Base-by-base conservation (phyloP, 2,113 vertebrate species). In the Tachysurus vachellii region DNA sequence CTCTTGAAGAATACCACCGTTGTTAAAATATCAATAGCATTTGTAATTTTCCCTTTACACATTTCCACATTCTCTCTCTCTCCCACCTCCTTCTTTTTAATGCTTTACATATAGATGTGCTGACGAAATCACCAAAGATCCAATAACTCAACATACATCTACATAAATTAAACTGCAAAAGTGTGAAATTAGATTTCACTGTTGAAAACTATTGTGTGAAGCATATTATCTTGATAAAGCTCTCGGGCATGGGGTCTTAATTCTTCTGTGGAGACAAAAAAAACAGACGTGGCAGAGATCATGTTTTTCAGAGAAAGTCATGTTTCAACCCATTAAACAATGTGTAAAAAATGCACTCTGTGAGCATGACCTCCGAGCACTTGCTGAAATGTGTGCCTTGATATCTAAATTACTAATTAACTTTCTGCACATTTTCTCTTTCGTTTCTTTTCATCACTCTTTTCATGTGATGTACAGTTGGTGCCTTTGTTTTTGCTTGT, bases 111-210 rank as follows among this genome's bases (percentile, higher is more conserved):
- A 42, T 17, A 68, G 17, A 71, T 21, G 17, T 16, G 44, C 42
- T 75, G 0, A 23, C 42, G 13, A 75, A 50, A 53, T 77, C 47
- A 77, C 23, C 7, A 21, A 77, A 54, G 23, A 77, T 16, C 70
- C 70, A 42, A 42, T 71, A 9, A 19, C 68, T 42, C 26, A 68
- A 68, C 28, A 68, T 31, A 31, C 14, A 17, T 56, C 76, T 80
- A 31, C 76, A 80, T 80, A 80, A 80, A 9, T 80, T 80, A 57
- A 80, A 80, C 77, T 57, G 53, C 12, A 56, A 80, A 57, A 56
- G 28, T 80, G 77, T 80, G 28, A 80, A 80, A 80, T 80, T 80
- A 80, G 77, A 57, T 80, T 56, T 21, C 7, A 36, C 77, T 80
- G 16, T 26, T 76, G 21, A 36, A 57, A 53, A 53, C 31, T 53